Base-by-base conservation (phyloP, 2,888 invertebrate genomes). In the Andrena chrysosceles region DNA sequence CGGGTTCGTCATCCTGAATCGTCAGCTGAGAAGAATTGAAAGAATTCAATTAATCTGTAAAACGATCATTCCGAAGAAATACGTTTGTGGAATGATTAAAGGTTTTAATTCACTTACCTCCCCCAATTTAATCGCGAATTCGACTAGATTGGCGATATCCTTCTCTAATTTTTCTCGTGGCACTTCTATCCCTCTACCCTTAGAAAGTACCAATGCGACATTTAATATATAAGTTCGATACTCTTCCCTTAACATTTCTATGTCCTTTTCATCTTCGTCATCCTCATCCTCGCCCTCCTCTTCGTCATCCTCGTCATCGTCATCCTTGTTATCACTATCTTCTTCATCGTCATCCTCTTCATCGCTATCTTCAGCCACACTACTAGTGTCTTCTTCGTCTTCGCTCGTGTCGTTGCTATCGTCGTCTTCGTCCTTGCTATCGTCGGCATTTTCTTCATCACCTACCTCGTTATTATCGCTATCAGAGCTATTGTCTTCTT, bases 111-210 rank as follows among this genome's bases (percentile, higher is more conserved):
- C n/a, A 29, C 29, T 72, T 35, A 88, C 87, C 4, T 64, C n/a
- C 10, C 2, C 20, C 26, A 87, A 0, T 59, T 79, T 71, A 6
- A 72, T 70, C 20, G 86, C 72, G 33, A 91, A 91, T 7, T 87
- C 63, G 6, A 91, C 33, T 10, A 91, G 69, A 35, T 89, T 84
- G 7, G 83, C 26, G 10, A 89, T 56, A 63, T 89, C 89, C 31
- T 89, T 72, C 1, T 59, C 7, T 8, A 91, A n/a, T 5, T 63
- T 82, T 10, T 88, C 71, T 0, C 73, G 23, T 0, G 87, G 6
- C 5, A 91, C 64, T n/a, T 84, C 62, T 2, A 86, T 77, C 4
- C 73, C 84, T 80, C 85, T 86, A 23, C 60, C 79, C 13, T 86
- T 63, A 2, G 85, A 76, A 33, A 91, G 84, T 20, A 63, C 52